These are phyloP conservation scores for Rhinella marina DNA, from an alignment of 2,797 vertebrate genomes.

Conservation along the genomic window DNA sequence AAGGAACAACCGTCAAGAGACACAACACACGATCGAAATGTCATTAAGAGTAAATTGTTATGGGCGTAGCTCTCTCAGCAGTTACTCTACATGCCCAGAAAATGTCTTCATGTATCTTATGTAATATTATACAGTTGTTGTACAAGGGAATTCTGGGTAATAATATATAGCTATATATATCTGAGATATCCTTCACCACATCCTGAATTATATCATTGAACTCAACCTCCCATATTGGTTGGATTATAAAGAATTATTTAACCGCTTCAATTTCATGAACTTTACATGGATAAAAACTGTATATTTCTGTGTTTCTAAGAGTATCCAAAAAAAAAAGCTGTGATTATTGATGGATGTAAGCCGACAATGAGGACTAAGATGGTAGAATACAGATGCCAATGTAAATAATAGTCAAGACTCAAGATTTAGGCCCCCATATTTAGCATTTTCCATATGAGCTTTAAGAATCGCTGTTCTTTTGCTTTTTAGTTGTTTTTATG, in stretches of 20 bases:
- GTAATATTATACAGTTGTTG: constrained; percentile 31
- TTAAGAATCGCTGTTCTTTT: no score
- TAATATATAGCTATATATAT: not conserved
- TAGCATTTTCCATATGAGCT: no score
- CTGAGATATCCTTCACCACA: constrained; percentile 13
- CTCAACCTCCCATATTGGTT: not conserved
- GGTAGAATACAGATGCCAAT: no score
- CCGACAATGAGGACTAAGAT: no score
- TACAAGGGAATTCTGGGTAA: not conserved
- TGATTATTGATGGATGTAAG: not conserved
- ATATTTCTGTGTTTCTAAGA: not conserved
- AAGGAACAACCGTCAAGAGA: constrained; percentile 33
- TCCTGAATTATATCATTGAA: not conserved
- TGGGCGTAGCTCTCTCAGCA: constrained; percentile 32
- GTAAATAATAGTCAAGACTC: no score
- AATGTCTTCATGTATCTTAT: constrained; percentile 43
- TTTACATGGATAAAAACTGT: not conserved
- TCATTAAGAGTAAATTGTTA: constrained; percentile 28
- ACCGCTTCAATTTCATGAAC: not conserved
- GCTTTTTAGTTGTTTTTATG: no score
- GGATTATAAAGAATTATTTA: constrained; percentile 9
- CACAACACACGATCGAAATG: constrained; percentile 5
- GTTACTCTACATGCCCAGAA: constrained; percentile 24
- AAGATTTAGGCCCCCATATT: no score
- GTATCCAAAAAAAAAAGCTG: not conserved